Percentiles rank a stretch among this genome's conserved stretches.
phyloP scores from a whole-genome alignment of 2,888 invertebrate species.

The Elmis aenea region DNA sequence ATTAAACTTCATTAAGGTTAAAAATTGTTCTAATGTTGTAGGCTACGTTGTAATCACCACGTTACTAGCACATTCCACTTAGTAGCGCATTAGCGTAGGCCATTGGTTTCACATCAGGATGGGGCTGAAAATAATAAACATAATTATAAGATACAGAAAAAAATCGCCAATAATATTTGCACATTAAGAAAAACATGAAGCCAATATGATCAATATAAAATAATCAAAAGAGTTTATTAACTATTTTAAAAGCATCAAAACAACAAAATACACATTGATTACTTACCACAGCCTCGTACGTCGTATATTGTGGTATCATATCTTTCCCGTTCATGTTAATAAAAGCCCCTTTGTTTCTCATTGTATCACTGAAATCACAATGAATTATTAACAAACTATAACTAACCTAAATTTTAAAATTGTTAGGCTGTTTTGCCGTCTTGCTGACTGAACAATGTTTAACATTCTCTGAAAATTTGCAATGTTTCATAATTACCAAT shows the following conservation, averaged over 20 bases:
- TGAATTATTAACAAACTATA: too few relatives aligned
- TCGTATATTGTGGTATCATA: slow-evolving; percentile 83
- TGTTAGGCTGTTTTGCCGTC: too few relatives aligned
- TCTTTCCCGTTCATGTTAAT: slow-evolving; percentile 90
- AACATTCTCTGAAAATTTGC: too few relatives aligned
- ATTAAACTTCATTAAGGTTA: not conserved
- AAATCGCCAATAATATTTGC: slow-evolving; percentile 3
- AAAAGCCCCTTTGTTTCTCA: slow-evolving; percentile 98
- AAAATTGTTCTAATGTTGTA: not conserved
- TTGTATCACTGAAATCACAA: slow-evolving; percentile 77
- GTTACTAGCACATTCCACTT: slow-evolving; percentile 69
- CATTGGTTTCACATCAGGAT: slow-evolving; percentile 97
- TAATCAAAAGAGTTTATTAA: too few relatives aligned
- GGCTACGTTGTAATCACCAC: slow-evolving; percentile 29
- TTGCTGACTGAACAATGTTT: too few relatives aligned
- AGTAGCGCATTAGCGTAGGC: slow-evolving; percentile 87
- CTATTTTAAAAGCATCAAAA: too few relatives aligned
- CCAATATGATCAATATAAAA: slow-evolving; percentile 5
- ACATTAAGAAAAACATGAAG: not conserved
- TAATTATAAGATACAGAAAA: slow-evolving; percentile 11
- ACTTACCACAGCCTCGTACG: slow-evolving; percentile 93
- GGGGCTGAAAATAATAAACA: slow-evolving; percentile 65
- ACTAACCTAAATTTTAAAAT: too few relatives aligned
- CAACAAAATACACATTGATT: too few relatives aligned
- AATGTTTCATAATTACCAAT: too few relatives aligned